These are phyloP conservation scores for Adelosebastes latens DNA, from an alignment of 2,797 vertebrate genomes.

Conservation along the genomic window DNA sequence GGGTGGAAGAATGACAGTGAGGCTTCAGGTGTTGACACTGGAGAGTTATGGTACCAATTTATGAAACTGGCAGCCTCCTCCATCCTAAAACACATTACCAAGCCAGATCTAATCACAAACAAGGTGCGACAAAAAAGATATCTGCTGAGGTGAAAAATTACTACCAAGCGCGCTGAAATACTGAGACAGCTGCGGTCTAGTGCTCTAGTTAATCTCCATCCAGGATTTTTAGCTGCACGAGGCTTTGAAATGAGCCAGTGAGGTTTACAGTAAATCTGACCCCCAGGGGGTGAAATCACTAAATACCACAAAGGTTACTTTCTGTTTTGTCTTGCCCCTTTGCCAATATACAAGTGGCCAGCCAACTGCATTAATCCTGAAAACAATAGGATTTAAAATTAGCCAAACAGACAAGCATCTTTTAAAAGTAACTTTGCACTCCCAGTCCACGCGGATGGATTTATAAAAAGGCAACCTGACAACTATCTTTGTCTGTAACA, in stretches of 20 bases:
- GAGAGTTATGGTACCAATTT: conserved; percentile 26
- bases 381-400: conserved; percentile 48
- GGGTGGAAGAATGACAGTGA: conserved; percentile 26
- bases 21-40: conserved; percentile 39
- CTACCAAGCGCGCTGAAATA: conserved; percentile 10
- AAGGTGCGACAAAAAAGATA: conserved; percentile 5
- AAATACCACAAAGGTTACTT: conserved; percentile 6
- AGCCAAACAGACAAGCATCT: conserved; percentile 7
- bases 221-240: conserved; percentile 4
- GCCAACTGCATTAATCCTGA: conserved; percentile 34
- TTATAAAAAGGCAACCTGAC: conserved; percentile 12
- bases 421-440: conserved; percentile 9
- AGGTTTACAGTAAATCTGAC: conserved; percentile 17
- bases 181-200: conserved; percentile 15
- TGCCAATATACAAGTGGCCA: neutral
- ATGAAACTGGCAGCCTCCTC: conserved; percentile 14
- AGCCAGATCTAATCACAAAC: conserved; percentile 22
- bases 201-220: conserved; percentile 11
- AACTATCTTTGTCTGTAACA: conserved; percentile 16
- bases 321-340: conserved; percentile 17
- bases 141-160: conserved; percentile 2
- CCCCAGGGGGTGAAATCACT: conserved; percentile 23
- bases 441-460: neutral
- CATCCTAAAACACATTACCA: conserved; percentile 20
- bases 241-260: conserved; percentile 29